Base-by-base conservation (phyloP, 2,888 invertebrate genomes). In the Muscina levida region DNA sequence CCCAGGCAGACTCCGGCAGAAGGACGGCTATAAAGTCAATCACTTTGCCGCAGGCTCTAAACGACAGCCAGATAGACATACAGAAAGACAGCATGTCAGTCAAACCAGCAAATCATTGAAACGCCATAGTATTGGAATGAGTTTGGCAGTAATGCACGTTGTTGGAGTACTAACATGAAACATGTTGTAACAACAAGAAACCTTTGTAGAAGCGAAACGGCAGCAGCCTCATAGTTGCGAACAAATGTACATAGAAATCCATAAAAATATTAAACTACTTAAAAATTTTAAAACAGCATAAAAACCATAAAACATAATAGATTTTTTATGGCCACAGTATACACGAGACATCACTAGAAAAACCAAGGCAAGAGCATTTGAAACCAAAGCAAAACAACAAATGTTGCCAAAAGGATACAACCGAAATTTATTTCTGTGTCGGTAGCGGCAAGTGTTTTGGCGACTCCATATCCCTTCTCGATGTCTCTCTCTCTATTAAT, bases 231-330 rank as follows among this genome's bases (percentile, higher is more conserved):
- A n/a, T n/a, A n/a, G n/a, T n/a, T n/a, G n/a, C n/a, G n/a, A n/a
- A 53, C 53, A 53, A 6, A 17, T 8, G 4, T 19, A 24, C 53
- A 22, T 22, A 22, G 13, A 11, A 62, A n/a, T 19, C 70, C 24
- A 44, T 22, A 71, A 68, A 65, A 62, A 56, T 67, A 74, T 59
- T 79, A 72, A 74, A 74, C 70, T 79, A 19, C 71, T 72, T 67
- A 72, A 66, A 75, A 79, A 67, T 72, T 59, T 37, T 13, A 42
- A 74, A 67, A 70, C 39, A 71, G 31, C 59, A 79, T 24, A n/a
- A 48, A 68, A 71, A 59, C 10, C 44, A 74, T 79, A 74, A 74
- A 74, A 71, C 70, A 71, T 71, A 66, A 66, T 67, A 48, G 66
- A 78, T 46, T 66, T 76, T 44, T 73, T 73, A 56, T 68, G 53